Evolutionary conservation across 2,797 vertebrate genomes (phyloP), one percentile per base, ranked within the genome.

Genomic region (Craterocephalus amniculus): DNA sequence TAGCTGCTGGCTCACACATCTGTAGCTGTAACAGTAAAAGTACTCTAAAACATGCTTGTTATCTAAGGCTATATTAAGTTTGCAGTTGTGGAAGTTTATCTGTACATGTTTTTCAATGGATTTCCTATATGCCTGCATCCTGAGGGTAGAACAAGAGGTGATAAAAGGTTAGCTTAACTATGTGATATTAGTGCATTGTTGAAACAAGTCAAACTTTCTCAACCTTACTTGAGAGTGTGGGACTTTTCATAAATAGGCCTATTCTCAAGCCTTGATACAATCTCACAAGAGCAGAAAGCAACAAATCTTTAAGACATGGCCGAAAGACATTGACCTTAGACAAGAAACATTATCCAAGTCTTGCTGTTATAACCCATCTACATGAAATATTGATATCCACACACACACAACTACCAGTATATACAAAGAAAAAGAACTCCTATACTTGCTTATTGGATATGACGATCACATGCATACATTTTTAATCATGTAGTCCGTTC

Each of bases 81-180:
- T 6, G 31, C 36, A 16, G 72, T 45, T 2, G 10, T 45, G 40
- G 26, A 60, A 36, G 6, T 32, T 63, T 58, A 22, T 57, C 22
- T 16, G 18, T 52, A 11, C 57, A 76, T 60, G 36, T 67, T 63
- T 54, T 31, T 63, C 12, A 7, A 38, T 34, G 29, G 58, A 66
- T 72, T 32, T 43, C n/a, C 31, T 1, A 9, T 35, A 59, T 24
- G 26, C 6, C 55, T 14, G 5, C 14, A 63, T 61, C 80, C 71
- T 48, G 26, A 20, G 0, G 67, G 74, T 34, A 60, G 38, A 81
- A 26, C 70, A 58, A 78, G 66, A 31, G 63, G 60, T 35, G 58
- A 67, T 62, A 9, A 63, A 72, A 81, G 72, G 78, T 86, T 63
- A 67, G 18, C 62, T 81, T 57, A 78, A 58, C 63, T 77, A 62